These are phyloP conservation scores for Indri indri DNA, from an alignment of 2,113 vertebrate species.

Conservation along the genomic window DNA sequence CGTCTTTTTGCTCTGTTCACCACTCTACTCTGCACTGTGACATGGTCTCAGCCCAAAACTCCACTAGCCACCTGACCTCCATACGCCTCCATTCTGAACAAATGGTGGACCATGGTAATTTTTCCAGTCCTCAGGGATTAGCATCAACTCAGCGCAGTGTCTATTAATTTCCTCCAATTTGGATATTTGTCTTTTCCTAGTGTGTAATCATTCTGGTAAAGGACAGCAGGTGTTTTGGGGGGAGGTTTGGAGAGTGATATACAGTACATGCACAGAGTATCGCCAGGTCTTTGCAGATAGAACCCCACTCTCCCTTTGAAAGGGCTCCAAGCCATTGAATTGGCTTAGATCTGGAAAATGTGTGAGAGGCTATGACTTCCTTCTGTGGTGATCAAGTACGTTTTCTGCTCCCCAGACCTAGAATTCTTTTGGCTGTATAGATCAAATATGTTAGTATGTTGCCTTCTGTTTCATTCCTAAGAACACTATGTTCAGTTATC, in stretches of 20 bases:
- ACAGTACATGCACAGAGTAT: background rate
- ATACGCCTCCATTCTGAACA: background rate
- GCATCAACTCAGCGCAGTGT: background rate
- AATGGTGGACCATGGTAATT: background rate
- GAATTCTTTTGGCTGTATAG: background rate
- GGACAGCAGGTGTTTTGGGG: background rate
- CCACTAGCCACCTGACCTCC: background rate
- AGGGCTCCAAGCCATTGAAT: background rate
- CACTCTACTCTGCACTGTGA: background rate
- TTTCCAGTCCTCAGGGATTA: background rate
- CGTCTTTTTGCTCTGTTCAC: background rate
- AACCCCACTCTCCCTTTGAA: background rate
- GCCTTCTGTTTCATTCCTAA: background rate
- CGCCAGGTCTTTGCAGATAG: background rate
- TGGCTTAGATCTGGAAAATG: background rate
- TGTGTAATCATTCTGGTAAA: background rate
- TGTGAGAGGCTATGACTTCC: background rate
- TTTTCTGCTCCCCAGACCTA: background rate
- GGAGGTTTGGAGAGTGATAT: no score
- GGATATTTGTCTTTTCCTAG: background rate
- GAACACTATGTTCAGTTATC: background rate
- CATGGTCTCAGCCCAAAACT: background rate
- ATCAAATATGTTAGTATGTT: background rate
- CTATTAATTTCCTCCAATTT: background rate
- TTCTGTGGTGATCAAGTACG: background rate